Percentiles rank a stretch among this genome's conserved stretches.
Evolutionary conservation across 2,888 invertebrate genomes (phyloP).

Genomic region (Smittia sp.): DNA sequence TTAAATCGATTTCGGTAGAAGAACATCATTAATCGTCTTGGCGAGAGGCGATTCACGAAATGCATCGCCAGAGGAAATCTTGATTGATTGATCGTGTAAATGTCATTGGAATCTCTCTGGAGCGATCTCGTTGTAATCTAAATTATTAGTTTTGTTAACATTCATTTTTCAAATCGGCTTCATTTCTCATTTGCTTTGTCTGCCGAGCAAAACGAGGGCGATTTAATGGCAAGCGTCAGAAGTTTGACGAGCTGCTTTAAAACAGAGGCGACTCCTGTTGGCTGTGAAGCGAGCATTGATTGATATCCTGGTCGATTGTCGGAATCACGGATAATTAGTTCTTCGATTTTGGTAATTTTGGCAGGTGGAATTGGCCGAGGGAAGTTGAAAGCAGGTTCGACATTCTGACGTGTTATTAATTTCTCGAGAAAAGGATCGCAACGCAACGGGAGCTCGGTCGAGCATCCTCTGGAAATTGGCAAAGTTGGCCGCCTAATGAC

Average conservation of each 20-base stretch:
- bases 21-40: constrained; percentile 36
- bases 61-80: constrained; percentile 2
- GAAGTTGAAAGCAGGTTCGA: neutral
- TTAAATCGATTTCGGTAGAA: constrained; percentile 35
- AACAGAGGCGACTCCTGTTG: constrained; percentile 16
- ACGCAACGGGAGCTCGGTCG: constrained; percentile 18
- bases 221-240: neutral
- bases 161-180: constrained; percentile 33
- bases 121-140: constrained; percentile 28
- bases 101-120: constrained; percentile 13
- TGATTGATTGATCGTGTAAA: constrained; percentile 41
- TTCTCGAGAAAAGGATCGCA: neutral
- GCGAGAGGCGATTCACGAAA: neutral
- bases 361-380: constrained; percentile 20
- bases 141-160: constrained; percentile 41
- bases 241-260: neutral
- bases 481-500: constrained; percentile 9
- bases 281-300: neutral
- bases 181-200: constrained; percentile 41
- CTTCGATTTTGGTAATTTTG: constrained; percentile 5
- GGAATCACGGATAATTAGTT: constrained; percentile 37
- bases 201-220: neutral
- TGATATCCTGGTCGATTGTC: constrained; percentile 25
- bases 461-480: neutral
- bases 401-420: neutral